These are phyloP conservation scores for Trissonchulus latispiculum DNA, from an alignment of 2,888 invertebrate species.

Conservation along the genomic window DNA sequence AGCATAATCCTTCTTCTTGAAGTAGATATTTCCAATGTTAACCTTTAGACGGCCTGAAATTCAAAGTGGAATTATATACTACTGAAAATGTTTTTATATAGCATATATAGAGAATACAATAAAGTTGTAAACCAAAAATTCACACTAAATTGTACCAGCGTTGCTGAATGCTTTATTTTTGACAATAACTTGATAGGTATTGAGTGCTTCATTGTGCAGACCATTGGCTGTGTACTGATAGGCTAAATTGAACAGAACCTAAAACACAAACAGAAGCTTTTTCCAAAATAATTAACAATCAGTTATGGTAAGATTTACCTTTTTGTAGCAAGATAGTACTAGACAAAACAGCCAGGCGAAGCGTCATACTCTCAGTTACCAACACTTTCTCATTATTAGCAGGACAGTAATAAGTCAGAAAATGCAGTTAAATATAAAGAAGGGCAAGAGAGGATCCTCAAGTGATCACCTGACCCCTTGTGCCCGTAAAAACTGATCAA, in stretches of 20 bases:
- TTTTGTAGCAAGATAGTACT: background rate
- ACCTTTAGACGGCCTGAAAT: slow-evolving; percentile 68
- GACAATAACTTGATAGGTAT: slow-evolving; percentile 85
- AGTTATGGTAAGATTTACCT: background rate
- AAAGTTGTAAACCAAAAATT: slow-evolving; percentile 18
- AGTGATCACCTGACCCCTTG: too few species aligned
- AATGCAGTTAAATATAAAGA: too few species aligned
- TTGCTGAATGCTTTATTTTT: slow-evolving; percentile 81
- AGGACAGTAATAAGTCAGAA: too few species aligned
- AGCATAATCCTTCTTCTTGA: slow-evolving; percentile 75
- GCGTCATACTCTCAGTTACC: background rate
- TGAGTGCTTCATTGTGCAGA: slow-evolving; percentile 87
- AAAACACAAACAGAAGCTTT: too few species aligned
- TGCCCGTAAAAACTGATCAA: too few species aligned
- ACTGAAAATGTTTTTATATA: too few species aligned
- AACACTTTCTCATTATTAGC: background rate
- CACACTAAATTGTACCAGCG: slow-evolving; percentile 53
- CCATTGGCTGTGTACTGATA: slow-evolving; percentile 87
- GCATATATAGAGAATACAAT: too few species aligned
- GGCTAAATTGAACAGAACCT: slow-evolving; percentile 91
- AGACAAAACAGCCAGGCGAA: background rate
- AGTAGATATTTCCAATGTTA: slow-evolving; percentile 96
- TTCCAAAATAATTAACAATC: background rate
- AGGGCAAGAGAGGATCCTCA: too few species aligned
- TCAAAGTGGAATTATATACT: too few species aligned